Conservation (phyloP, 2,888 invertebrate genomes). For the Steinernema scapterisci region DNA sequence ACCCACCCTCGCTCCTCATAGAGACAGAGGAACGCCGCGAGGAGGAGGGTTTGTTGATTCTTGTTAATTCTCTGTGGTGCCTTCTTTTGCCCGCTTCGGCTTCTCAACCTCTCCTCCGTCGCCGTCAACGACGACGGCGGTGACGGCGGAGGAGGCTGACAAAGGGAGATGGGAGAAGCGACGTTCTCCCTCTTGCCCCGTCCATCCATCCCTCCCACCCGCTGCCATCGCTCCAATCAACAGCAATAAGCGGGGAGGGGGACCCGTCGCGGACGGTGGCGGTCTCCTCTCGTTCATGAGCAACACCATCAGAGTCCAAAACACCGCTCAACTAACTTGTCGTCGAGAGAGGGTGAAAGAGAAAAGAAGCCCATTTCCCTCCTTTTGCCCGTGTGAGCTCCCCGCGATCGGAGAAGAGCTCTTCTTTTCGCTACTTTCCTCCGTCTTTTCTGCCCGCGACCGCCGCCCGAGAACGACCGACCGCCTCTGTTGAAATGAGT, state of each 20-base stretch:
- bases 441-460: too few species aligned
- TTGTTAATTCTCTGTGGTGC: constrained; percentile 1
- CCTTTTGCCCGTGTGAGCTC: neutral
- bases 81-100: neutral
- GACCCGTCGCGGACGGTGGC: neutral
- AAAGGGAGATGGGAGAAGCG: neutral
- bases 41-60: neutral
- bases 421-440: too few species aligned
- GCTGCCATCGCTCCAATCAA: constrained; percentile 2
- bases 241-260: neutral
- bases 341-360: neutral
- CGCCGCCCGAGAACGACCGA: too few species aligned
- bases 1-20: too few species aligned
- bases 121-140: too few species aligned
- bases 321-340: neutral
- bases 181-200: neutral
- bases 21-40: neutral
- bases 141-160: neutral
- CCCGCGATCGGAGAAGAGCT: too few species aligned
- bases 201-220: neutral
- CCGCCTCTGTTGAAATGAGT: too few species aligned
- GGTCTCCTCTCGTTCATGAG: neutral
- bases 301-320: constrained; percentile 20
- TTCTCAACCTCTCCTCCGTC: too few species aligned
- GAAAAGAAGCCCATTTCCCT: constrained; percentile 12